Evolutionary conservation across 2,888 invertebrate genomes (phyloP).

Genomic region (Spilosoma lubricipeda): DNA sequence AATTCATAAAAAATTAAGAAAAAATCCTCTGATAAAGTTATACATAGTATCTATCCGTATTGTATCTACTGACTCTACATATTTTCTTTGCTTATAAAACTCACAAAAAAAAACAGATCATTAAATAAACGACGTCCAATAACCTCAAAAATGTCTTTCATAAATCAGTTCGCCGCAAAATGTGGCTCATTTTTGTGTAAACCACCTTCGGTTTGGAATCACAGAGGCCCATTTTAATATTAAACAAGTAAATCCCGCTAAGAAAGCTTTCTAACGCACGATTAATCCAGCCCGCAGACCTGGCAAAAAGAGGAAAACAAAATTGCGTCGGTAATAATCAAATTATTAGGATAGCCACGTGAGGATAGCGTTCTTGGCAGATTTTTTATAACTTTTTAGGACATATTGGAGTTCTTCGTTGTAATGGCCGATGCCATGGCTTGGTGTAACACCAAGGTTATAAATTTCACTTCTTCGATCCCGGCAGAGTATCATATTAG

Average conservation of each 20-base stretch:
- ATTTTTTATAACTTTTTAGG: constrained; percentile 55
- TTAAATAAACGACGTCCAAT: constrained; percentile 31
- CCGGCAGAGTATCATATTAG: no score
- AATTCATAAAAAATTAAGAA: no score
- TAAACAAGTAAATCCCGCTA: constrained; percentile 54
- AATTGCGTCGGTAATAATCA: constrained; percentile 69
- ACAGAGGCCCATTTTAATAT: constrained; percentile 54
- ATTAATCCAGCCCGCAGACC: constrained; percentile 59
- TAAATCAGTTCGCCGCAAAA: constrained; percentile 37
- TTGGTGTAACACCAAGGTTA: no score
- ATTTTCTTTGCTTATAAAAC: not conserved
- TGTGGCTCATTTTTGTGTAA: constrained; percentile 36
- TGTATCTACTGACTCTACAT: not conserved
- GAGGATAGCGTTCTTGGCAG: constrained; percentile 66
- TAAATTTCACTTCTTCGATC: no score
- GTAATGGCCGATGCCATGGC: not conserved
- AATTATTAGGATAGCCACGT: constrained; percentile 71
- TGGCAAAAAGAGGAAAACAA: constrained; percentile 58
- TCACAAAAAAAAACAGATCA: constrained; percentile 11
- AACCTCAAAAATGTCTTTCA: constrained; percentile 35
- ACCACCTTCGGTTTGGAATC: constrained; percentile 50
- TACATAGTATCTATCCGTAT: not conserved
- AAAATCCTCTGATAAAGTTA: not conserved
- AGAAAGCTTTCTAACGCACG: constrained; percentile 57
- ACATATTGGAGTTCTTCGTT: not conserved